Base-by-base conservation (phyloP, 2,888 invertebrate species). In the Acheta domesticus region DNA sequence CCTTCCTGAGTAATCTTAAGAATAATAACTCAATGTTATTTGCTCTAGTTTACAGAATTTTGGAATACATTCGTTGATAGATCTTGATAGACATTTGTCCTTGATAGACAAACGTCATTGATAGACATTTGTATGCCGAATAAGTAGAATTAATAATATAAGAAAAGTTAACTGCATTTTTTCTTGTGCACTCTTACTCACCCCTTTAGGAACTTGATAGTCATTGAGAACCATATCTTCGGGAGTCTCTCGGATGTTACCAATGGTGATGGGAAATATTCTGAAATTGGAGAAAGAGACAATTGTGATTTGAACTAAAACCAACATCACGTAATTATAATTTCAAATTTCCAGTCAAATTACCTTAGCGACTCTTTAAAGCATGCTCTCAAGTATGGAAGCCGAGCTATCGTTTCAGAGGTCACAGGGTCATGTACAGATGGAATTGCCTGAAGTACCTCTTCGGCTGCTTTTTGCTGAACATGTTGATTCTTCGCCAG, bases 171-270 rank as follows among this genome's bases (percentile, higher is more conserved):
- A n/a, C n/a, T n/a, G 0, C 0, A 0, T 36, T 36, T 36, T 36
- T 36, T 36, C 8, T 23, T 23, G 8, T 36, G 36, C 36, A 8
- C 36, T 36, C 36, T 36, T n/a, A 62, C 87, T 87, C 86, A 91
- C 91, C 75, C 88, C 88, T 85, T 89, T 88, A 0, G 92, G 92
- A 83, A 93, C 87, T 81, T 85, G 85, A 84, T 92, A 94, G 12
- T 91, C 92, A n/a, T 89, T 87, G 0, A 94, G 84, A 14, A 90
- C 88, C 11, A 91, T 87, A 81, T 92, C 91, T 62, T 88, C 87
- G 0, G 86, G 85, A 77, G 90, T 87, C 79, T 86, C 86, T 80
- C 93, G 88, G 14, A 90, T 83, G 81, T 89, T 91, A 0, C 90
- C 92, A n/a, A 89, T 85, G 0, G 89, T 89, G 1, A 92, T 89